Evolutionary conservation across 2,888 invertebrate genomes (phyloP).

Genomic region (Incurvaria masculella): DNA sequence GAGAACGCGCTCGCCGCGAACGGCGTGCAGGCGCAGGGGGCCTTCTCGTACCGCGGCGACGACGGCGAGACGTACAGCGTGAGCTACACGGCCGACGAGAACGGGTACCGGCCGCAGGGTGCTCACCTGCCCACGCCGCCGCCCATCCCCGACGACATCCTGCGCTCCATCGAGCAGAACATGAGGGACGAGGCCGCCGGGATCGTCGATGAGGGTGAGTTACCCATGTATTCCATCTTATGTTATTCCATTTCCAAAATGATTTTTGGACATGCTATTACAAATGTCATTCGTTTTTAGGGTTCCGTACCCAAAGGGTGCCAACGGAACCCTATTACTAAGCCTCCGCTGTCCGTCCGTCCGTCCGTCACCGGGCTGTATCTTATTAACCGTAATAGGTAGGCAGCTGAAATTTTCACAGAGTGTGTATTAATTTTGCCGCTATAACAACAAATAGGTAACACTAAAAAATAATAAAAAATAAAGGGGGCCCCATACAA

Average conservation of each 20-base stretch:
- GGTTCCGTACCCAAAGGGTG: no score
- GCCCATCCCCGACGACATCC: conserved; percentile 38
- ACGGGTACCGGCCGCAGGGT: conserved; percentile 36
- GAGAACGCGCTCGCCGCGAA: conserved; percentile 31
- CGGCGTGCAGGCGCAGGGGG: conserved; percentile 37
- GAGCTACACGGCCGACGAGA: conserved; percentile 38
- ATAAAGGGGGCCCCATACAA: no score
- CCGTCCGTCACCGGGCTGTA: no score
- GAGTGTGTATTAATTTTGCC: no score
- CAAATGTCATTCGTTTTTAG: no score
- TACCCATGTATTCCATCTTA: neutral
- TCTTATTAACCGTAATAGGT: no score
- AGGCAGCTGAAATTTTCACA: no score
- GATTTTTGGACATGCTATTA: neutral
- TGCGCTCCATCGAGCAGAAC: conserved; percentile 36
- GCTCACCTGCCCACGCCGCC: conserved; percentile 41
- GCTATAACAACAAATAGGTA: no score
- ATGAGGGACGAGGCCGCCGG: conserved; percentile 41
- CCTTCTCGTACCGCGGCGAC: conserved; percentile 38
- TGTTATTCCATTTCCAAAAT: neutral
- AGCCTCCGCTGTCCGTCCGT: no score
- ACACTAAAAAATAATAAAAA: no score
- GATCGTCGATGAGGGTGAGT: conserved; percentile 38
- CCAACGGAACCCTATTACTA: no score
- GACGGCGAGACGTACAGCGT: conserved; percentile 41